Conservation (phyloP, 1,140 invertebrate species). For the Aphaenogaster rudis region DNA sequence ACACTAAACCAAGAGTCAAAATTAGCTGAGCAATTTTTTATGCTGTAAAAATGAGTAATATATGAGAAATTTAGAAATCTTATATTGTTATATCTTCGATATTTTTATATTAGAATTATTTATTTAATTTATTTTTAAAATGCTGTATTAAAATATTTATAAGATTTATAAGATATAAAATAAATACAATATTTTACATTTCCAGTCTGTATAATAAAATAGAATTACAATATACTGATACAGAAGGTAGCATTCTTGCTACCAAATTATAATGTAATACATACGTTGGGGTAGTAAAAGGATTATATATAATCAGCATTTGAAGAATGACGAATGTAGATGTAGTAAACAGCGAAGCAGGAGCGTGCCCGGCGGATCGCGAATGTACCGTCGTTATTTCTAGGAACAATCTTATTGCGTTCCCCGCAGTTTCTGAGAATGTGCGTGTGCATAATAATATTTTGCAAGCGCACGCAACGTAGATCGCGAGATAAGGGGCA, state of each 20-base stretch:
- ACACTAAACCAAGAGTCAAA: no score
- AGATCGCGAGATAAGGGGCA: slow-evolving; percentile 49
- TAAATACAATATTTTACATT: not conserved
- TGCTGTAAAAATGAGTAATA: no score
- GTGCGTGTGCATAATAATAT: slow-evolving; percentile 52
- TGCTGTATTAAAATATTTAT: no score
- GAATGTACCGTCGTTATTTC: slow-evolving; percentile 28
- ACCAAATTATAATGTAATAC: not conserved
- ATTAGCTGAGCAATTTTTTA: no score
- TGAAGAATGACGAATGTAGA: not conserved
- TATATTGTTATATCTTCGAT: no score
- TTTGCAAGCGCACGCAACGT: slow-evolving; percentile 37
- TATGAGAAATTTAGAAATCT: no score
- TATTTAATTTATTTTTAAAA: no score
- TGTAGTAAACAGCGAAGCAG: not conserved
- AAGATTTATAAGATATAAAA: not conserved
- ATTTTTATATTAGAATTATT: no score
- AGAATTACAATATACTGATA: not conserved
- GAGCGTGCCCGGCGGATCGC: not conserved
- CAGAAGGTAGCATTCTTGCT: not conserved
- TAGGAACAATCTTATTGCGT: slow-evolving; percentile 19
- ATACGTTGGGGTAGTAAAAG: not conserved
- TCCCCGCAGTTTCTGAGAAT: slow-evolving; percentile 47
- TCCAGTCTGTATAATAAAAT: not conserved
- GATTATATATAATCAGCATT: not conserved